Percentiles rank a stretch among this genome's conserved stretches.
Conservation (phyloP, 2,113 vertebrate genomes). For the Pluvianellus socialis region DNA sequence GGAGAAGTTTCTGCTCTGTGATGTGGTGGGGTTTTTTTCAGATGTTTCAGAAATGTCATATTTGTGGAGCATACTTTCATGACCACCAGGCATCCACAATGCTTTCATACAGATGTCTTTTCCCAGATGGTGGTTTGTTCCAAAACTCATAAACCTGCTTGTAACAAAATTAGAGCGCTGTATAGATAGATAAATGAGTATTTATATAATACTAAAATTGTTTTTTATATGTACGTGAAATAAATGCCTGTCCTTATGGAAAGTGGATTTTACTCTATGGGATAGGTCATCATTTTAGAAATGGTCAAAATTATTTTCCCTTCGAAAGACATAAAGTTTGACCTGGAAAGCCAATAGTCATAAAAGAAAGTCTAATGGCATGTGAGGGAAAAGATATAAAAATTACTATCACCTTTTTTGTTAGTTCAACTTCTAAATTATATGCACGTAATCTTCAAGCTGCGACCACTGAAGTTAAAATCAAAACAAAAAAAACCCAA, state of each 20-base stretch:
- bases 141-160: slow-evolving; percentile 2
- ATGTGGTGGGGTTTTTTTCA: neutral
- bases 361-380: neutral
- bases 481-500: neutral
- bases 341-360: neutral
- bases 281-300: neutral
- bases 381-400: neutral
- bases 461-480: neutral
- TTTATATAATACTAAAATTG: neutral
- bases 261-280: neutral
- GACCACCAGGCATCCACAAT: neutral
- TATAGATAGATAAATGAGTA: neutral
- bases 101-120: neutral
- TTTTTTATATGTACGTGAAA: neutral
- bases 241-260: neutral
- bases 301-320: neutral
- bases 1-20: neutral
- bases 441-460: neutral
- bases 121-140: neutral
- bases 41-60: neutral
- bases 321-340: neutral
- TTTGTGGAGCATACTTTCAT: neutral
- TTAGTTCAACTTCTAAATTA: neutral
- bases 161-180: slow-evolving; percentile 11
- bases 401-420: neutral